phyloP scores from a whole-genome alignment of 2,113 vertebrate species.

The Felis catus region DNA sequence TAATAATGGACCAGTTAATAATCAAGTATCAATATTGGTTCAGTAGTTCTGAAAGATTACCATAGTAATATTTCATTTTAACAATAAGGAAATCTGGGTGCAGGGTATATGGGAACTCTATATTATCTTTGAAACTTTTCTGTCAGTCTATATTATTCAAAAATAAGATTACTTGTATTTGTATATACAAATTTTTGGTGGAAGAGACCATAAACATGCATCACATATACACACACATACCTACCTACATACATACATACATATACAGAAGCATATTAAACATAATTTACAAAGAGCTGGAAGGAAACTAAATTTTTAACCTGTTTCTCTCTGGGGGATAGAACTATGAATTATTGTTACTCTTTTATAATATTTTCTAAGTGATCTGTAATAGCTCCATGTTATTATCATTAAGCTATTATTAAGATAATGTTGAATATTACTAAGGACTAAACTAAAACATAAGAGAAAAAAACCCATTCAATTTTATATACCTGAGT shows the following conservation, averaged over 20 bases:
- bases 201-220: not conserved
- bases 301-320: not conserved
- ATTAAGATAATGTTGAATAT: not conserved
- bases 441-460: not conserved
- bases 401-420: not conserved
- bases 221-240: too few relatives aligned
- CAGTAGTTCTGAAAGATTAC: not conserved
- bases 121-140: not conserved
- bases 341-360: not conserved
- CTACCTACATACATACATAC: not conserved
- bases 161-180: not conserved
- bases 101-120: not conserved
- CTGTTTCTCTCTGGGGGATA: not conserved
- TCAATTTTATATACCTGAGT: not conserved
- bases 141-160: not conserved
- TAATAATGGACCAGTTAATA: not conserved
- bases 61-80: not conserved
- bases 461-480: not conserved
- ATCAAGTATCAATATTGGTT: not conserved
- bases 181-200: not conserved
- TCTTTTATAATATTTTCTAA: not conserved
- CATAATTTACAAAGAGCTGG: not conserved
- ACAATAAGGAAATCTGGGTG: not conserved
- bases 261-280: not conserved
- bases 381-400: not conserved